phyloP scores from a whole-genome alignment of 2,888 invertebrate species.

The Noctuana brunneofusca region DNA sequence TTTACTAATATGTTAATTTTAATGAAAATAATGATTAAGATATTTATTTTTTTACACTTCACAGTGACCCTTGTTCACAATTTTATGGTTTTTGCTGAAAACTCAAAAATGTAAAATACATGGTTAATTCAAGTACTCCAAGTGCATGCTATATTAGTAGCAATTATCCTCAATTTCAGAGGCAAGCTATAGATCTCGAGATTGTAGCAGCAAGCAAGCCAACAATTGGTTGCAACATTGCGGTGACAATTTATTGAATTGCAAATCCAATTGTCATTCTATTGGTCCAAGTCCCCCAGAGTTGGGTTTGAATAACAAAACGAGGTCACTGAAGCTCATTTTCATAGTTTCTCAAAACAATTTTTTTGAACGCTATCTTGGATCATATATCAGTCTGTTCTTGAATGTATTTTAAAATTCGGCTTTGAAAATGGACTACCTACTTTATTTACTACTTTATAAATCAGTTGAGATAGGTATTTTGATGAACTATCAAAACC shows the following conservation, averaged over 20 bases:
- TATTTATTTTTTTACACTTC: too few relatives aligned
- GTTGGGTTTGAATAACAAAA: conserved; percentile 14
- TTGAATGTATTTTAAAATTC: not conserved
- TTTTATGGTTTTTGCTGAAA: not conserved
- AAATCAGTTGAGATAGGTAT: too few relatives aligned
- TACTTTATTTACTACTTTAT: too few relatives aligned
- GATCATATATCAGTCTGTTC: not conserved
- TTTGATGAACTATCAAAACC: too few relatives aligned
- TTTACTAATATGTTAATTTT: too few relatives aligned
- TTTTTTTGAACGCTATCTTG: not conserved
- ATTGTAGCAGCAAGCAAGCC: conserved; percentile 11
- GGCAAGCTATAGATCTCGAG: not conserved
- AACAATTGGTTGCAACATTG: conserved; percentile 28
- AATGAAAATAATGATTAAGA: too few relatives aligned
- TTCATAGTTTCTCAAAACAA: conserved; percentile 9
- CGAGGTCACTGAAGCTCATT: conserved; percentile 14
- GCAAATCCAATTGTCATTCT: conserved; percentile 30
- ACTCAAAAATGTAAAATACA: not conserved
- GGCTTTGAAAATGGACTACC: too few relatives aligned
- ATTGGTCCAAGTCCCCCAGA: conserved; percentile 17
- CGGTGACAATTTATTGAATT: conserved; percentile 30
- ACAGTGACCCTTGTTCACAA: not conserved
- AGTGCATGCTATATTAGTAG: conserved; percentile 5
- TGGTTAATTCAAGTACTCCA: not conserved
- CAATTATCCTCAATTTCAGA: conserved; percentile 12